Percentiles rank a stretch among this genome's conserved stretches.
phyloP scores from a whole-genome alignment of 1,140 invertebrate genomes.

The Musca domestica region DNA sequence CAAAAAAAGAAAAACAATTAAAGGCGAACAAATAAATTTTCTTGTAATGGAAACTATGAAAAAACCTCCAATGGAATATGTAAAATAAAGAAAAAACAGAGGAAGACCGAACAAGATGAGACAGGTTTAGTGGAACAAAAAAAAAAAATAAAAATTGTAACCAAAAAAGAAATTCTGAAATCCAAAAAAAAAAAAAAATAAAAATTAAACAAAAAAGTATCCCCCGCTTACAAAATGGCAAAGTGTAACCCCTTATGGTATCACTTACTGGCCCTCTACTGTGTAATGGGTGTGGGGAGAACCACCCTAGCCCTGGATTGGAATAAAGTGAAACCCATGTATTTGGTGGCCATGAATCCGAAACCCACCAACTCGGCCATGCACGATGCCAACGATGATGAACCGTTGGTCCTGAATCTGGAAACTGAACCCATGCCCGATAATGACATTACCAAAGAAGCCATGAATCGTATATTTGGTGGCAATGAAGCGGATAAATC shows the following conservation, averaged over 20 bases:
- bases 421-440: conserved; percentile 12
- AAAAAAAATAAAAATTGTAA: conserved; percentile 5
- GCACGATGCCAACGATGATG: background rate
- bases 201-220: background rate
- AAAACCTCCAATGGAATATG: too few relatives aligned
- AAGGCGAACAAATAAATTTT: background rate
- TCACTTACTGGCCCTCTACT: too few relatives aligned
- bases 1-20: background rate
- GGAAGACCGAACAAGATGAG: conserved; percentile 6
- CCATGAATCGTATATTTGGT: conserved; percentile 47
- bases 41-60: conserved; percentile 1
- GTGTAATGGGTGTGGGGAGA: background rate
- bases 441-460: conserved; percentile 2
- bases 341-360: conserved; percentile 45
- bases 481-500: conserved; percentile 47
- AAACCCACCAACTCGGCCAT: background rate
- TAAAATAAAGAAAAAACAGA: background rate
- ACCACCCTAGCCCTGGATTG: conserved; percentile 38
- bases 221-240: background rate
- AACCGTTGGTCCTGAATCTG: conserved; percentile 13
- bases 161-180: too few relatives aligned
- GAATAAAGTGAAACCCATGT: conserved; percentile 51
- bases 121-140: background rate
- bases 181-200: background rate
- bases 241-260: background rate